These are phyloP conservation scores for Mechanitis messenoides DNA, from an alignment of 2,888 invertebrate genomes.

Conservation along the genomic window DNA sequence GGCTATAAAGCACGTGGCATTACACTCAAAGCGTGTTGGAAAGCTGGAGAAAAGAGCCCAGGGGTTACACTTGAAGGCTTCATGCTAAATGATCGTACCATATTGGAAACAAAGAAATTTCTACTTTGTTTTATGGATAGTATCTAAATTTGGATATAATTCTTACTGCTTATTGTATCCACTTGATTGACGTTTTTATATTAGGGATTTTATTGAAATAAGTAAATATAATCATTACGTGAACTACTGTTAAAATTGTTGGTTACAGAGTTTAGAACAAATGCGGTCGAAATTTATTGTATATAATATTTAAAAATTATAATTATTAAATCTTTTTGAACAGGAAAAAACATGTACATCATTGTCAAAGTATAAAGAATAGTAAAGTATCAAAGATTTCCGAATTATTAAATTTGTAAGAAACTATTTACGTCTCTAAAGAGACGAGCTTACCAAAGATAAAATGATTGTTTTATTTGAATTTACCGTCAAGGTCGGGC, in stretches of 20 bases:
- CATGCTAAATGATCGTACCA: slow-evolving; percentile 7
- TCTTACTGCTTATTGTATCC: no score
- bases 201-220: no score
- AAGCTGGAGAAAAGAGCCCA: slow-evolving; percentile 22
- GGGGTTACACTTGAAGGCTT: slow-evolving; percentile 17
- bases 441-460: neutral
- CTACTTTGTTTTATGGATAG: no score
- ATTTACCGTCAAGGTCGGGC: neutral
- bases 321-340: no score
- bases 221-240: no score
- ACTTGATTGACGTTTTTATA: no score
- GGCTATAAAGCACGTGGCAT: slow-evolving; percentile 6
- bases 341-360: no score
- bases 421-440: neutral
- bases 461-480: slow-evolving; percentile 6
- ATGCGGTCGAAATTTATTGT: no score
- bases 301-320: no score
- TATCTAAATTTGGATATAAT: no score
- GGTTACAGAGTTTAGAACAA: no score
- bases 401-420: neutral
- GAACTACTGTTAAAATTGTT: no score
- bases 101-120: slow-evolving; percentile 4
- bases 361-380: neutral
- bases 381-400: neutral
- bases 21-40: slow-evolving; percentile 14